Evolutionary conservation across 2,888 invertebrate genomes (phyloP).

Genomic region (Cryptophagus acutangulus): DNA sequence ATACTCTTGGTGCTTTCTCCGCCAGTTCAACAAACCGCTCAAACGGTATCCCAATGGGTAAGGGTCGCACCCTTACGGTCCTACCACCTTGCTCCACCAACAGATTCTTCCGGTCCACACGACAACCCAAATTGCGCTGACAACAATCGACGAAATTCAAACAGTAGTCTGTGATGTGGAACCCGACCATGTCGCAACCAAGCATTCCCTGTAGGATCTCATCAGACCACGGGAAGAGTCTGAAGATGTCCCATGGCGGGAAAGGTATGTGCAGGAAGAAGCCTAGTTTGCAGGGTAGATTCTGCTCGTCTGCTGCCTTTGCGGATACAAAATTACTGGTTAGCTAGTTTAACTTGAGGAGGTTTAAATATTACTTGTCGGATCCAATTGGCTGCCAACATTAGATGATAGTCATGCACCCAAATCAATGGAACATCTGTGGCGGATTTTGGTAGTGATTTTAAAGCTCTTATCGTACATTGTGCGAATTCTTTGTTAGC

Average conservation of each 20-base stretch:
- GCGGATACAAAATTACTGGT: constrained; percentile 5
- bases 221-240: constrained; percentile 89
- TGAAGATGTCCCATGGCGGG: constrained; percentile 89
- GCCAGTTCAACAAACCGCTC: constrained; percentile 80
- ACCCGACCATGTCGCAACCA: constrained; percentile 89
- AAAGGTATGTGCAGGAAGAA: constrained; percentile 95
- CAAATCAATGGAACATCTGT: constrained; percentile 71
- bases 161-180: constrained; percentile 87
- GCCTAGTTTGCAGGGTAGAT: constrained; percentile 73
- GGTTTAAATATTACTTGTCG: no score
- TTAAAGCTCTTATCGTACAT: constrained; percentile 66
- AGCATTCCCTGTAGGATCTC: constrained; percentile 89
- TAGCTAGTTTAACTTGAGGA: constrained; percentile 6
- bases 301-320: constrained; percentile 71
- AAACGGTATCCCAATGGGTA: constrained; percentile 87
- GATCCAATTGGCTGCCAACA: constrained; percentile 88
- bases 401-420: constrained; percentile 93
- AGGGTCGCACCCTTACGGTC: constrained; percentile 74
- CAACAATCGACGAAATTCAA: constrained; percentile 89
- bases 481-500: constrained; percentile 81
- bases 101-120: constrained; percentile 81
- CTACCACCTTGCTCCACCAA: constrained; percentile 84
- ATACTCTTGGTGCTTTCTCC: constrained; percentile 57
- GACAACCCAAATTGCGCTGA: constrained; percentile 78
- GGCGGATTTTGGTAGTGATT: constrained; percentile 50